Evolutionary conservation across 2,888 invertebrate genomes (phyloP).

Genomic region (Stegophylla sp.): DNA sequence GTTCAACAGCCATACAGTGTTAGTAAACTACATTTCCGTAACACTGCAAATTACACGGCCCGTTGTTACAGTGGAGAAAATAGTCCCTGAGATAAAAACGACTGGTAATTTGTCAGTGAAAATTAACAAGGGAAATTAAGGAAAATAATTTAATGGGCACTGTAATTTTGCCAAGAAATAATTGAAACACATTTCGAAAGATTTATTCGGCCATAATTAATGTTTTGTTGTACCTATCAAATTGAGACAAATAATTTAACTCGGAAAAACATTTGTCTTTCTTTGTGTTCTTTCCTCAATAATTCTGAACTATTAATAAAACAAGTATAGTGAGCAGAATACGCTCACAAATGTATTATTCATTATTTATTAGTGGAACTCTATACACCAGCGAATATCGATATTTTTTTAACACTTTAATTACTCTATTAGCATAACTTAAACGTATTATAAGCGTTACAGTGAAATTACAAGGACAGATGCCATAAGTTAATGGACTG

Average conservation of each 20-base stretch:
- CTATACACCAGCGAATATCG: background rate
- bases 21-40: conserved; percentile 25
- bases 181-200: conserved; percentile 28
- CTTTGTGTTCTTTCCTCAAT: background rate
- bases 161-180: conserved; percentile 39
- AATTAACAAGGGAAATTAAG: conserved; percentile 46
- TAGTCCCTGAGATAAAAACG: conserved; percentile 14
- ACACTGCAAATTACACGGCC: background rate
- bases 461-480: background rate
- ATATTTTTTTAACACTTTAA: background rate
- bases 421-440: background rate
- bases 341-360: background rate
- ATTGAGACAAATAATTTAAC: conserved; percentile 11
- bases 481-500: background rate
- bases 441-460: background rate
- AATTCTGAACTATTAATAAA: background rate
- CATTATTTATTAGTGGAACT: background rate
- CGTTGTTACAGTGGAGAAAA: conserved; percentile 2
- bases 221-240: conserved; percentile 20
- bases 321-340: background rate
- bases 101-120: conserved; percentile 22
- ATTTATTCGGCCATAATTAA: conserved; percentile 16
- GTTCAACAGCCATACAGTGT: conserved; percentile 10
- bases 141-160: conserved; percentile 29
- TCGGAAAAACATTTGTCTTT: conserved; percentile 7